phyloP scores from a whole-genome alignment of 2,888 invertebrate species.

The Cantharis lateralis region DNA sequence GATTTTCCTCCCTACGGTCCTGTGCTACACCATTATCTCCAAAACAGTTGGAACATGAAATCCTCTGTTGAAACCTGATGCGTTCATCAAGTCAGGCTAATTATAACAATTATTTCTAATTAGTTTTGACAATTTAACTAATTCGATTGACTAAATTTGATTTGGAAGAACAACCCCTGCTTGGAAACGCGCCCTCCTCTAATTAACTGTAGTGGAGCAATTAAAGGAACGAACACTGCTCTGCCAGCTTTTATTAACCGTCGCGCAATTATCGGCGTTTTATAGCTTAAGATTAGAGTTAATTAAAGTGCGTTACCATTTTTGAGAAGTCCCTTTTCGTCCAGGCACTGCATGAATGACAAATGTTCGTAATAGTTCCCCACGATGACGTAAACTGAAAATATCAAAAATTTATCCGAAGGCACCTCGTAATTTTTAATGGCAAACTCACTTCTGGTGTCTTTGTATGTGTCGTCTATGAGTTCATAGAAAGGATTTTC shows the following conservation, averaged over 20 bases:
- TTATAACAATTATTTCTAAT: not conserved
- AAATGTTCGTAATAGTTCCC: conserved; percentile 91
- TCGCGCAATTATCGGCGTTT: not conserved
- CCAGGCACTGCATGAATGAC: conserved; percentile 86
- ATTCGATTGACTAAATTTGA: not conserved
- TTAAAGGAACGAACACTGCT: not conserved
- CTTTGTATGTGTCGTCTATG: conserved; percentile 79
- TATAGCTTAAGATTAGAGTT: not conserved
- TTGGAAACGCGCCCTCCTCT: not conserved
- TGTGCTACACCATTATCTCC: too few relatives aligned
- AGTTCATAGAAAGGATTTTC: conserved; percentile 85
- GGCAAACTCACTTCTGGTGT: conserved; percentile 82
- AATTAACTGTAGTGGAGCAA: not conserved
- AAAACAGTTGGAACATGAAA: not conserved
- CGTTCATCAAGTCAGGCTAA: not conserved
- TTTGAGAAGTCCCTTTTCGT: conserved; percentile 79
- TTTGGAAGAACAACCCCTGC: not conserved
- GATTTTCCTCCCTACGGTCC: too few relatives aligned
- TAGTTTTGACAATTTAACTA: not conserved
- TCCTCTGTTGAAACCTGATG: not conserved
- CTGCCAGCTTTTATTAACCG: not conserved
- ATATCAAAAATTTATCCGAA: not conserved
- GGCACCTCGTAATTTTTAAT: not conserved
- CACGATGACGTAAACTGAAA: conserved; percentile 84
- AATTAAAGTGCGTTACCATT: conserved; percentile 60